These are phyloP conservation scores for Papilio elwesi DNA, from an alignment of 2,888 invertebrate species.

Conservation along the genomic window DNA sequence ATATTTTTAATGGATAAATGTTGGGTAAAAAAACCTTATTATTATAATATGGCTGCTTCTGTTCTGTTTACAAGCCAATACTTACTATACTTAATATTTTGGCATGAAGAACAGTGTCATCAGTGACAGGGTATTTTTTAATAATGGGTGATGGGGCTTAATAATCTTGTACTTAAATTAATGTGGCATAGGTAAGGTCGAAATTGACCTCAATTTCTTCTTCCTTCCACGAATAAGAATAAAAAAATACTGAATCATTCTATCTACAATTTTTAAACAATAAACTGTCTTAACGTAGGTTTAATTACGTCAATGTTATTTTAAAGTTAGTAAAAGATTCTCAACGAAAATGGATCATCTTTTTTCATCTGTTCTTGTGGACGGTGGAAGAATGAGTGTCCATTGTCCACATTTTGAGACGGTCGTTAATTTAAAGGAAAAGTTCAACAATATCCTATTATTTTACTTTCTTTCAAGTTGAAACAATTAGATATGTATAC, in stretches of 20 bases:
- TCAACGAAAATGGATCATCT: constrained; percentile 18
- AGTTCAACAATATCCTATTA: constrained; percentile 15
- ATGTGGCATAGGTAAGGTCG: too few species aligned
- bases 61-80: too few species aligned
- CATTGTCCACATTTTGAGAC: constrained; percentile 24
- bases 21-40: too few species aligned
- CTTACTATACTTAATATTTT: too few species aligned
- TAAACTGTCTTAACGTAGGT: not conserved
- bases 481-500: constrained; percentile 16
- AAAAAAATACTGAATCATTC: too few species aligned
- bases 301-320: not conserved
- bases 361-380: constrained; percentile 22
- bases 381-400: constrained; percentile 9
- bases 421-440: constrained; percentile 22
- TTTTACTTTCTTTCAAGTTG: constrained; percentile 13
- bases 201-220: too few species aligned
- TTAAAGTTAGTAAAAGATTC: not conserved
- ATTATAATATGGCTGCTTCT: too few species aligned
- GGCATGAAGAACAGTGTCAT: too few species aligned
- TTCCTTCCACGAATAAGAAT: too few species aligned
- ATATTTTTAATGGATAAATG: not conserved
- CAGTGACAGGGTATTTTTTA: too few species aligned
- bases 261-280: not conserved
- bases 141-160: too few species aligned
- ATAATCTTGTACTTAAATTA: too few species aligned